These are phyloP conservation scores for Cossypha dichroa DNA, from an alignment of 2,797 vertebrate species.

Conservation along the genomic window DNA sequence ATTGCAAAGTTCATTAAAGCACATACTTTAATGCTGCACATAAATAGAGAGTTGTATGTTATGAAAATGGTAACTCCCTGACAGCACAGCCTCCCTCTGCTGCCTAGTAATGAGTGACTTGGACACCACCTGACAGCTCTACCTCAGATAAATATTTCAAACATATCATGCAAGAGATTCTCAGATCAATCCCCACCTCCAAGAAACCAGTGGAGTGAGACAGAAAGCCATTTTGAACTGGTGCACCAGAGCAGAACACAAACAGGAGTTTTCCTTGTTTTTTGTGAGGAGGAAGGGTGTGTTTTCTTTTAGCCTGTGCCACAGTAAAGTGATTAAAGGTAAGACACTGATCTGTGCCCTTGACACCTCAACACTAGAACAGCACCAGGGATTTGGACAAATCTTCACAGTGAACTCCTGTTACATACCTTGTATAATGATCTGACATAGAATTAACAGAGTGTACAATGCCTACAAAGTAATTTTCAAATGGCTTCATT, in stretches of 20 bases:
- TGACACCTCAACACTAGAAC: not conserved
- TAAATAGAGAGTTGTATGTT: conserved; percentile 50
- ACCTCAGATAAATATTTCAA: conserved; percentile 74
- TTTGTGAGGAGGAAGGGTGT: not conserved
- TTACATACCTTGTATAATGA: not conserved
- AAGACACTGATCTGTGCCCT: not conserved
- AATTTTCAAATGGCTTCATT: not conserved
- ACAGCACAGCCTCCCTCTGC: conserved; percentile 61
- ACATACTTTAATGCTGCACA: not conserved
- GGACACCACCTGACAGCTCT: conserved; percentile 70
- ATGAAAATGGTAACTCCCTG: conserved; percentile 56
- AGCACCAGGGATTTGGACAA: not conserved
- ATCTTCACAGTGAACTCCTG: not conserved
- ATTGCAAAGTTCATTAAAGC: conserved; percentile 9
- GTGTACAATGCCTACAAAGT: not conserved
- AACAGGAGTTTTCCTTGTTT: not conserved
- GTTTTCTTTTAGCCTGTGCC: not conserved
- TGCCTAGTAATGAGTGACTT: conserved; percentile 68
- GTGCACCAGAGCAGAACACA: conserved; percentile 50
- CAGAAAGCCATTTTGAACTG: conserved; percentile 65
- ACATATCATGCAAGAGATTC: conserved; percentile 72
- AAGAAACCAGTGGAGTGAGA: conserved; percentile 55
- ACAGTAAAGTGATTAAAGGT: not conserved
- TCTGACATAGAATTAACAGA: not conserved
- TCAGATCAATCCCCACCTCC: conserved; percentile 71